Base-by-base conservation (phyloP, 2,113 vertebrate genomes). In the Henicopernis longicauda region DNA sequence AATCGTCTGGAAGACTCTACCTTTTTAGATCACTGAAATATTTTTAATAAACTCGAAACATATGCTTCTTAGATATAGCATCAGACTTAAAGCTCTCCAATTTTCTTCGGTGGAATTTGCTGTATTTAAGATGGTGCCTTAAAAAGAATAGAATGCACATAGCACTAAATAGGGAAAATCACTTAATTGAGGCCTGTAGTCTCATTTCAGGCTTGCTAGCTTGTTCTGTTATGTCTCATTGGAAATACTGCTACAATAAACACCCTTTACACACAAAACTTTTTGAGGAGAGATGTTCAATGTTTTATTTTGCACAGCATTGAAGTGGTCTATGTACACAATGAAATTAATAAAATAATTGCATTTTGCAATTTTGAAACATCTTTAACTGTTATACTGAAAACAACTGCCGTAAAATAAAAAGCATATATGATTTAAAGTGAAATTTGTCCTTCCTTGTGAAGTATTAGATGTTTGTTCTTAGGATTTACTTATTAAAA, bases 401-500 rank as follows among this genome's bases (percentile, higher is more conserved):
- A 79, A 76, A 17, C 2, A 74, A 44, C 0, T 1, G 10, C 40
- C 34, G 52, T 57, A 77, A 78, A 91, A 63, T 82, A 45, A 82
- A 90, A 23, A 47, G 4, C 4, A 12, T 27, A 42, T 52, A 52
- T 20, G 2, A 61, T 67, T 80, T 47, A 34, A 91, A 79, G 47
- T 36, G 3, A 87, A 82, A 87, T 87, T 55, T 79, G 4, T 3
- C 42, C 34, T 42, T 65, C 11, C 23, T 63, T 72, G 3, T 36
- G 26, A 85, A 85, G 47, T 72, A 72, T 14, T 29, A 38, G 17
- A 69, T 44, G 16, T 25, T 82, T 57, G 1, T 44, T 61, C 34
- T 72, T 52, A 13, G 20, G 32, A 61, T 67, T 92, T 85, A 88
- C 23, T 88, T 62, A 88, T 93, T 93, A 88, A 93, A 93, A 96